phyloP scores from a whole-genome alignment of 1,140 invertebrate genomes.

The Lasioglossum albipes region DNA sequence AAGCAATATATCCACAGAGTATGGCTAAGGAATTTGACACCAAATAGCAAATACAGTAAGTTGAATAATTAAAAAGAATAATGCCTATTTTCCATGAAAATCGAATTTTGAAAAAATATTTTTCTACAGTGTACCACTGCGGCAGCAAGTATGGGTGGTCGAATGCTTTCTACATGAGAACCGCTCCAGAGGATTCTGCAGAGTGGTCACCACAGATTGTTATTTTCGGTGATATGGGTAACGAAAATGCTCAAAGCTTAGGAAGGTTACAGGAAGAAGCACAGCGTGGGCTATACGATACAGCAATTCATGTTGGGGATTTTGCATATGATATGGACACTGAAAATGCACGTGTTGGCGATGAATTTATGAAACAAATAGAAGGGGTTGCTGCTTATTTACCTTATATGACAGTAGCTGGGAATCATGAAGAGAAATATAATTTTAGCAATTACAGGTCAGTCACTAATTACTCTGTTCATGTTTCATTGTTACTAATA shows the following conservation, averaged over 20 bases:
- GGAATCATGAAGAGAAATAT: constrained; percentile 94
- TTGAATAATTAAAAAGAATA: background rate
- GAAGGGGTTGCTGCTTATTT: constrained; percentile 91
- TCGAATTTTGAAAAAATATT: constrained; percentile 15
- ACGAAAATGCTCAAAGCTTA: constrained; percentile 92
- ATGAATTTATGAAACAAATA: constrained; percentile 95
- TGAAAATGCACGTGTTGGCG: constrained; percentile 88
- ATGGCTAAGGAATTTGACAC: constrained; percentile 76
- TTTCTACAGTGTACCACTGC: constrained; percentile 88
- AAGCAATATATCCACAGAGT: constrained; percentile 92
- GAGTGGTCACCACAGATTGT: constrained; percentile 90
- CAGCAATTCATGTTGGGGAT: constrained; percentile 95
- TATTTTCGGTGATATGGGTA: constrained; percentile 95
- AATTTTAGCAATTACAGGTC: constrained; percentile 83
- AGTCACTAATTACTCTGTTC: background rate
- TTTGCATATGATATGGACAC: constrained; percentile 97
- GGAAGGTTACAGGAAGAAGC: constrained; percentile 90
- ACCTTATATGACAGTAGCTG: constrained; percentile 95
- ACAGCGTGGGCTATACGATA: constrained; percentile 90
- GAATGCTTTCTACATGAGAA: constrained; percentile 87
- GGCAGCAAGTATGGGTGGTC: constrained; percentile 92
- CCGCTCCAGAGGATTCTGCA: constrained; percentile 82
- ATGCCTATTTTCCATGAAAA: background rate
- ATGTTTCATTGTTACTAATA: constrained; percentile 7
- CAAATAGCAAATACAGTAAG: constrained; percentile 79